Evolutionary conservation across 2,797 vertebrate genomes (phyloP).

Genomic region (Microctenopoma stevenorrisi): DNA sequence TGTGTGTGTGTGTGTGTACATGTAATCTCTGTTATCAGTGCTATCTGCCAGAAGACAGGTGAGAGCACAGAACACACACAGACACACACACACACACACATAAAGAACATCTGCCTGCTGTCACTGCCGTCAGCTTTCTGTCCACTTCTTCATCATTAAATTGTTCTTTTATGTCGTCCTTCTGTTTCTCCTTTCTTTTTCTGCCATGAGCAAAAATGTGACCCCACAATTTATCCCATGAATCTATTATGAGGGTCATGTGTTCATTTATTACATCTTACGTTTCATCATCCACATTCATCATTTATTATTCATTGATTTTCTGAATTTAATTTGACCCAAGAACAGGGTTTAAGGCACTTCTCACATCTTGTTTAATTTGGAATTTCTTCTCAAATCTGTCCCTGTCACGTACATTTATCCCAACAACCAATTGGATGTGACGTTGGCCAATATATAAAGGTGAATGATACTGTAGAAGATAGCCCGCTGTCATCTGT

Average conservation of each 20-base stretch:
- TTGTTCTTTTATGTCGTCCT: conserved; percentile 23
- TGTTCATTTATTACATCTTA: background rate
- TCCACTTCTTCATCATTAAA: conserved; percentile 30
- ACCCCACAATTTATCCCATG: background rate
- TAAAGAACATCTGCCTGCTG: conserved; percentile 71
- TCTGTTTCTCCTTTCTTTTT: conserved; percentile 18
- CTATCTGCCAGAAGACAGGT: conserved; percentile 75
- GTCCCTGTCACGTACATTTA: background rate
- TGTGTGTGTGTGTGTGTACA: conserved; percentile 36
- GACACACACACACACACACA: conserved; percentile 27
- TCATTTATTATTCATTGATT: too few relatives aligned
- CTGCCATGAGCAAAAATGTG: background rate
- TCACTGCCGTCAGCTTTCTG: conserved; percentile 23
- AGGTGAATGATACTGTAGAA: conserved; percentile 3
- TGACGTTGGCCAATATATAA: background rate
- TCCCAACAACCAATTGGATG: background rate
- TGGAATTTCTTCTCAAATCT: too few relatives aligned
- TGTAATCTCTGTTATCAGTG: conserved; percentile 76
- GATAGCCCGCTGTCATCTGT: background rate
- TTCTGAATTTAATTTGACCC: too few relatives aligned
- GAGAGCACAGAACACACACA: conserved; percentile 57
- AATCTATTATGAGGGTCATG: background rate
- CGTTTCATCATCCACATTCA: too few relatives aligned
- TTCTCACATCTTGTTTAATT: too few relatives aligned
- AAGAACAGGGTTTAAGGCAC: too few relatives aligned